Conservation (phyloP, 2,113 vertebrate species). For the Columba janthina region DNA sequence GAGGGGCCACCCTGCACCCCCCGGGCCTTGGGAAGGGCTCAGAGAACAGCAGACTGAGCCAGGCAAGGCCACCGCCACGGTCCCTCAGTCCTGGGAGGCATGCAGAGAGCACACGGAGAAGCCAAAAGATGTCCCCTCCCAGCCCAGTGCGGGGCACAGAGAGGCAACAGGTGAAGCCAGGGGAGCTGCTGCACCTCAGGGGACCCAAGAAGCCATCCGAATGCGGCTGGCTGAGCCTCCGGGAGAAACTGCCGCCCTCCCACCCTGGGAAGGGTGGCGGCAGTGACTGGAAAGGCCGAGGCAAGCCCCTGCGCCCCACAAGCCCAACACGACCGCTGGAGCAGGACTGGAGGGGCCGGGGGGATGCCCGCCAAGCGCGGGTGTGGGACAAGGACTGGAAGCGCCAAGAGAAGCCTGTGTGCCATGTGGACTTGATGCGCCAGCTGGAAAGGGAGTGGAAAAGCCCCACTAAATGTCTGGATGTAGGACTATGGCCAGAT, state of each 20-base stretch:
- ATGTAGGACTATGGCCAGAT: neutral
- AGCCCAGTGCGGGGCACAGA: neutral
- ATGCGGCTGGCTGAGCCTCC: conserved; percentile 1
- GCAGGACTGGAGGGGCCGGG: neutral
- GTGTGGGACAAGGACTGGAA: conserved; percentile 42
- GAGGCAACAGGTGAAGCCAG: neutral
- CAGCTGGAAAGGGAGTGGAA: conserved; percentile 44
- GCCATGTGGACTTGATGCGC: neutral
- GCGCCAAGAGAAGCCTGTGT: neutral
- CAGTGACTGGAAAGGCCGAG: conserved; percentile 30
- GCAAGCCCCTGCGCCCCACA: conserved; percentile 25
- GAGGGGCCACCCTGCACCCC: neutral
- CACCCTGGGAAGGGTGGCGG: neutral
- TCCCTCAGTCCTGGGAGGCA: neutral
- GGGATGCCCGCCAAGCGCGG: neutral
- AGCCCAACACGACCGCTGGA: neutral
- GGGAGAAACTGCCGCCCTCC: conserved; percentile 4
- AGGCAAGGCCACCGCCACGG: neutral
- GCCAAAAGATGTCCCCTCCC: conserved; percentile 28
- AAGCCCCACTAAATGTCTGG: neutral
- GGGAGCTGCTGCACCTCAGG: neutral
- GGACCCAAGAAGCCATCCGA: neutral
- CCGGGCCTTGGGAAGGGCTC: neutral
- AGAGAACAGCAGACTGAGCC: neutral
- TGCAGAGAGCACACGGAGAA: conserved; percentile 23